Conservation (phyloP, 2,888 invertebrate genomes). For the Oscheius onirici region DNA sequence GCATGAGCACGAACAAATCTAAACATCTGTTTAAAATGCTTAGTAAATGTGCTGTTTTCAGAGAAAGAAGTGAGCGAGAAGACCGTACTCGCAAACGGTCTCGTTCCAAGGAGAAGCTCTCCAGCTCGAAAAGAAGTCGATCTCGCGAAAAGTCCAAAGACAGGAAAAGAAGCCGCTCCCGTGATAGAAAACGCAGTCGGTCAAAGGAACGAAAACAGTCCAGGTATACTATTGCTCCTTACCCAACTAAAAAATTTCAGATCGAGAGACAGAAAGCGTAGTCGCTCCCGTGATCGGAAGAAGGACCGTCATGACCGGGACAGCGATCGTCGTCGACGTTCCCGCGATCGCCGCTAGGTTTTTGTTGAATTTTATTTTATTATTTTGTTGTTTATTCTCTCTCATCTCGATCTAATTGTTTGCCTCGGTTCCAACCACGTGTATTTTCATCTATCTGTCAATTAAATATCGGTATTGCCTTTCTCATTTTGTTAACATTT, state of each 20-base stretch:
- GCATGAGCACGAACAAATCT: too few relatives aligned
- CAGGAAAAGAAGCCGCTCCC: conserved; percentile 36
- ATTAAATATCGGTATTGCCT: conserved; percentile 18
- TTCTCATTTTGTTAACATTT: too few relatives aligned
- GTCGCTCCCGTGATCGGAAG: conserved; percentile 32
- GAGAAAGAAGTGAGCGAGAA: conserved; percentile 36
- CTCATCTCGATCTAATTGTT: conserved; percentile 1
- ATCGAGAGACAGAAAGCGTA: conserved; percentile 23
- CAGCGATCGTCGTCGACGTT: conserved; percentile 22
- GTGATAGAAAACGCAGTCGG: conserved; percentile 37
- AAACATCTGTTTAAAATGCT: too few relatives aligned
- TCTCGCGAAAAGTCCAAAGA: conserved; percentile 32
- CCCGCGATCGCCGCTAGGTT: conserved; percentile 9
- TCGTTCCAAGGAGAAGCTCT: conserved; percentile 33
- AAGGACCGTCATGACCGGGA: conserved; percentile 31
- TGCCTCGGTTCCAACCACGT: conserved; percentile 4
- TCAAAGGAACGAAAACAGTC: conserved; percentile 35
- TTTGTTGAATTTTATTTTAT: too few relatives aligned
- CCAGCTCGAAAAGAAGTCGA: conserved; percentile 17
- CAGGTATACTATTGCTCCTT: neutral
- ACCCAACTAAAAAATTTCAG: too few relatives aligned
- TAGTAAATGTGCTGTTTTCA: conserved; percentile 18
- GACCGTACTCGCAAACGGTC: conserved; percentile 43
- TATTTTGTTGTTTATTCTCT: conserved; percentile 20
- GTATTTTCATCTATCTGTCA: conserved; percentile 16